A percentile compares a stretch with the other conserved stretches of the same genome.
Conservation (phyloP, 1,140 invertebrate species). For the Frieseomelitta varia region DNA sequence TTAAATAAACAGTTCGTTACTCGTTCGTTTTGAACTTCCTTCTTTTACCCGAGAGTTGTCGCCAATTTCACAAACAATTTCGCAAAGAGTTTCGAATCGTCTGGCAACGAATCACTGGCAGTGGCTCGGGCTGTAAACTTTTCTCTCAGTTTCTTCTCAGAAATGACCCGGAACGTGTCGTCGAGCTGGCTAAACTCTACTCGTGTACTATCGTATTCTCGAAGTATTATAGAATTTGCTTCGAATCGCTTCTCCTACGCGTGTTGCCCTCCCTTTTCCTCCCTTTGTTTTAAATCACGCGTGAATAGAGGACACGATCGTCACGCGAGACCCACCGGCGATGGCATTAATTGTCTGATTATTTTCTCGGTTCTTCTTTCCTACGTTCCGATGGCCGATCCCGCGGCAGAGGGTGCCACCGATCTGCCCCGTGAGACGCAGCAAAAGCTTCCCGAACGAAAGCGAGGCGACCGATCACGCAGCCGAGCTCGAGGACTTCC, state of each 20-base stretch:
- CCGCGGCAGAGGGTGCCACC: constrained; percentile 70
- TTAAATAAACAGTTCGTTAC: too few species aligned
- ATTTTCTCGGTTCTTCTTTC: constrained; percentile 57
- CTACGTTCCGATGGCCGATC: constrained; percentile 42
- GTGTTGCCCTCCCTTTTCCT: too few species aligned
- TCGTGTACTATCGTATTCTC: background rate
- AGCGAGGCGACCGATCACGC: constrained; percentile 71
- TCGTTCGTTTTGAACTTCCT: background rate
- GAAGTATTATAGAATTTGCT: constrained; percentile 22
- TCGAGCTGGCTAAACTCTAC: background rate
- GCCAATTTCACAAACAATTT: background rate
- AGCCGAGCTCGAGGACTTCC: constrained; percentile 73
- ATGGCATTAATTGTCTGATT: constrained; percentile 52
- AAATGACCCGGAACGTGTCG: background rate
- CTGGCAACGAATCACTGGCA: background rate
- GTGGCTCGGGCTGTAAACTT: background rate
- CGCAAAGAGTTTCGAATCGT: too few species aligned
- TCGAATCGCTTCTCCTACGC: constrained; percentile 22
- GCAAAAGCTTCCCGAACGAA: constrained; percentile 76
- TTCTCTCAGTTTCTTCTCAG: background rate
- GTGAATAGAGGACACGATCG: background rate
- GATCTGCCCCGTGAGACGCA: constrained; percentile 75
- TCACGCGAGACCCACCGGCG: background rate
- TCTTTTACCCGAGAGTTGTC: too few species aligned
- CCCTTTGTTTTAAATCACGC: background rate